Percentiles rank a stretch among this genome's conserved stretches.
These are phyloP conservation scores for Aproaerema taeniolella DNA, from an alignment of 2,888 invertebrate genomes.

Conservation along the genomic window DNA sequence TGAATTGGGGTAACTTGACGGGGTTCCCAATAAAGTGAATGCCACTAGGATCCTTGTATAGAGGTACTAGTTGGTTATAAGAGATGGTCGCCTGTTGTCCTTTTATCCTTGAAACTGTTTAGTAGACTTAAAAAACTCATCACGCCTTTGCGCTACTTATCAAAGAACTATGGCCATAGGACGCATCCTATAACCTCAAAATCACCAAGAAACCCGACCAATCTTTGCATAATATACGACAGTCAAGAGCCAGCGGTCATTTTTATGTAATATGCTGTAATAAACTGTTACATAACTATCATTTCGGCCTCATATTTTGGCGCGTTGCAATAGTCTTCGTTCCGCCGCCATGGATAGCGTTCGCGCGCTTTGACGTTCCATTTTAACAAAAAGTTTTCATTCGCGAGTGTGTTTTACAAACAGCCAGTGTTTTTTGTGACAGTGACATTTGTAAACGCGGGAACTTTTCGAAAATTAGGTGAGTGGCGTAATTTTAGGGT, in stretches of 20 bases:
- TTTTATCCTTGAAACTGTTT: too few relatives aligned
- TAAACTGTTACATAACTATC: slow-evolving; percentile 56
- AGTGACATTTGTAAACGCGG: slow-evolving; percentile 22
- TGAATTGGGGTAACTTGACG: too few relatives aligned
- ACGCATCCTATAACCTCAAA: slow-evolving; percentile 48
- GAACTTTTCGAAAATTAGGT: slow-evolving; percentile 18
- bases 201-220: slow-evolving; percentile 36
- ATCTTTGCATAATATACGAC: slow-evolving; percentile 48
- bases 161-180: too few relatives aligned
- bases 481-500: slow-evolving; percentile 20
- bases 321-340: slow-evolving; percentile 52
- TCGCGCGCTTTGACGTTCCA: slow-evolving; percentile 44
- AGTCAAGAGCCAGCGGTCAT: slow-evolving; percentile 50
- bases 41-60: too few relatives aligned
- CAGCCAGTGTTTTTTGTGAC: slow-evolving; percentile 32
- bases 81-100: too few relatives aligned
- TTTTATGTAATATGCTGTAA: slow-evolving; percentile 71
- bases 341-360: slow-evolving; percentile 52
- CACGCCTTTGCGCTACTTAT: too few relatives aligned
- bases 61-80: too few relatives aligned
- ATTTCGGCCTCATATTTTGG: slow-evolving; percentile 69
- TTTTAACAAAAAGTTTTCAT: slow-evolving; percentile 20
- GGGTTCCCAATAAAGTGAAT: too few relatives aligned
- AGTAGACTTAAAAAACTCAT: too few relatives aligned
- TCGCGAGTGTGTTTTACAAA: slow-evolving; percentile 30